Evolutionary conservation across 2,797 vertebrate species (phyloP).

Genomic region (Coranthus polyacanthus): DNA sequence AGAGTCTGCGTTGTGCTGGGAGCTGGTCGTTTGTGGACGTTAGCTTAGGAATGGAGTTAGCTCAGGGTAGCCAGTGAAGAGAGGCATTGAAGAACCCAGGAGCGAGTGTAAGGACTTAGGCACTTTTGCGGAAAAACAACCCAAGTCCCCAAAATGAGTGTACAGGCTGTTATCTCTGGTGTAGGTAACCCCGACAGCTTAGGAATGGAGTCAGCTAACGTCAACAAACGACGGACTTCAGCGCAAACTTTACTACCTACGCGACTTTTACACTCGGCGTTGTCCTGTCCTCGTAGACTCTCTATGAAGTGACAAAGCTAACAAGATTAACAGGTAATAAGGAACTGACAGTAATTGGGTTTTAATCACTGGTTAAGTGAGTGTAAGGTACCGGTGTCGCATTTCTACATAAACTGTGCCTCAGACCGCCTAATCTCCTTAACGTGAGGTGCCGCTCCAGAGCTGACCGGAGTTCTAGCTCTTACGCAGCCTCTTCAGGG

Average conservation of each 20-base stretch:
- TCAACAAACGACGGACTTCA: too few relatives aligned
- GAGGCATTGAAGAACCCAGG: too few relatives aligned
- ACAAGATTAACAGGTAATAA: slow-evolving; percentile 19
- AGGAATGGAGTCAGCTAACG: too few relatives aligned
- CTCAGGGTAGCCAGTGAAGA: too few relatives aligned
- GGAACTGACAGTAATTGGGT: slow-evolving; percentile 25
- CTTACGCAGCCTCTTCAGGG: slow-evolving; percentile 2
- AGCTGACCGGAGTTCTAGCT: slow-evolving; percentile 7
- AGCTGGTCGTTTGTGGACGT: too few relatives aligned
- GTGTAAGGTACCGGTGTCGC: slow-evolving; percentile 41
- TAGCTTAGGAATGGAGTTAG: too few relatives aligned
- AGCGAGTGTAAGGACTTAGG: too few relatives aligned
- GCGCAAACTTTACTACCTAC: neutral
- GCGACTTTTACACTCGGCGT: slow-evolving; percentile 8
- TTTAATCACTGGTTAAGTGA: slow-evolving; percentile 35
- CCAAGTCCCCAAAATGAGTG: too few relatives aligned
- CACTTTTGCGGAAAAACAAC: too few relatives aligned
- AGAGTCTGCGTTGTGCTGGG: too few relatives aligned
- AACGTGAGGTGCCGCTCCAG: slow-evolving; percentile 30
- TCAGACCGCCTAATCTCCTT: slow-evolving; percentile 53
- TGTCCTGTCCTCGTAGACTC: neutral
- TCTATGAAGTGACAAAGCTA: slow-evolving; percentile 1
- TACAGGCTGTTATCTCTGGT: too few relatives aligned
- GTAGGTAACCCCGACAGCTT: too few relatives aligned
- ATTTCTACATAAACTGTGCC: slow-evolving; percentile 31